phyloP scores from a whole-genome alignment of 1,140 invertebrate species.

The Odontomachus brunneus region DNA sequence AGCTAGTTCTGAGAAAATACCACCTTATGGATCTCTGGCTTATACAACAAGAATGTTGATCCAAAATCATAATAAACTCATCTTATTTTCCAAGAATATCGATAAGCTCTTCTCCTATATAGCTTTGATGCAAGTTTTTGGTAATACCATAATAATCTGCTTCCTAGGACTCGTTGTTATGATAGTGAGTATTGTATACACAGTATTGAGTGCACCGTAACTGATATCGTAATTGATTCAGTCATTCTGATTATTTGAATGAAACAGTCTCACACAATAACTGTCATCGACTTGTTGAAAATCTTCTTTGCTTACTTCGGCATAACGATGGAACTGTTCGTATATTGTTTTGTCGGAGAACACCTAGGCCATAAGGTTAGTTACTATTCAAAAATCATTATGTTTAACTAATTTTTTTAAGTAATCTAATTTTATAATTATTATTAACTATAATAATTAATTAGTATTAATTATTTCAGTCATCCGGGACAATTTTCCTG shows the following conservation, averaged over 20 bases:
- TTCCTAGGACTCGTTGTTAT: conserved; percentile 28
- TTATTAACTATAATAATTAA: neutral
- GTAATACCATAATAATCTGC: conserved; percentile 46
- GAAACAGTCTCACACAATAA: conserved; percentile 19
- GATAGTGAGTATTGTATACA: conserved; percentile 18
- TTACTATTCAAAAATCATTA: neutral
- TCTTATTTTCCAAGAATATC: conserved; percentile 25
- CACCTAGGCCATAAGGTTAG: conserved; percentile 50
- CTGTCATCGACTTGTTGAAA: conserved; percentile 8
- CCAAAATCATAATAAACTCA: conserved; percentile 28
- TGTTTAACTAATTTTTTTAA: neutral
- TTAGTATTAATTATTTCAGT: too few relatives aligned
- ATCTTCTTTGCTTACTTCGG: conserved; percentile 10
- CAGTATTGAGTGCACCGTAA: neutral
- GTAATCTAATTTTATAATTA: too few relatives aligned
- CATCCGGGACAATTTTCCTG: neutral
- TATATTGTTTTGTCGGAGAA: conserved; percentile 60
- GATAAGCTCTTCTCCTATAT: conserved; percentile 34
- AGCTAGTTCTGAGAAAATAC: neutral
- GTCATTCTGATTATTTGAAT: neutral
- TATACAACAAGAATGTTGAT: neutral
- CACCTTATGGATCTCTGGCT: neutral
- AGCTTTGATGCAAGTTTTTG: conserved; percentile 45
- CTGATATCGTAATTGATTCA: neutral
- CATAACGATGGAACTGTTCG: conserved; percentile 43